A percentile compares a stretch with the other conserved stretches of the same genome.
Conservation (phyloP, 2,113 vertebrate genomes). For the Odontesthes bonariensis region DNA sequence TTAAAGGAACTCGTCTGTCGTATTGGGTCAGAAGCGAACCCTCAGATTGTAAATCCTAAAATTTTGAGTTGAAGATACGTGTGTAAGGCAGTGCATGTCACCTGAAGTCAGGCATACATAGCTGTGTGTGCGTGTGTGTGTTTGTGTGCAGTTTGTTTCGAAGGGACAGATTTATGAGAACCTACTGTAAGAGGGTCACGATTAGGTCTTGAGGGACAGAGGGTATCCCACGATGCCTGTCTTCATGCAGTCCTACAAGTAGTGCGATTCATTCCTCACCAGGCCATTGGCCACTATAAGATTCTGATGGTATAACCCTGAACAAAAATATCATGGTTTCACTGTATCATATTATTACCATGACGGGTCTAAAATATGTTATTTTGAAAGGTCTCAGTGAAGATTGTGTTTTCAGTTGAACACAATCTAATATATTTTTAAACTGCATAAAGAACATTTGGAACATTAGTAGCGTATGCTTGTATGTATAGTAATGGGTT, state of each 20-base stretch:
- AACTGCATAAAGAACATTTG: no score
- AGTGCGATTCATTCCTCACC: neutral
- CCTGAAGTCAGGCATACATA: neutral
- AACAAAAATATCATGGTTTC: no score
- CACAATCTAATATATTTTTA: no score
- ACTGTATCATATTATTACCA: no score
- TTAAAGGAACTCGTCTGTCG: neutral
- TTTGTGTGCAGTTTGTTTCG: conserved; percentile 48
- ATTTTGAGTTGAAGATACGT: neutral
- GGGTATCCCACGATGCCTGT: conserved; percentile 35
- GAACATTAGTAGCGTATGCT: no score
- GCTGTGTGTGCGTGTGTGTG: fast-evolving
- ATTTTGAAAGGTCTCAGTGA: no score
- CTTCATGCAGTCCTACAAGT: conserved; percentile 34
- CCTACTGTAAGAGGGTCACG: conserved; percentile 40
- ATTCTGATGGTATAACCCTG: no score
- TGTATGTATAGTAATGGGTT: no score
- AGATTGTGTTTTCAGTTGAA: no score
- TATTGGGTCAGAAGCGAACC: neutral
- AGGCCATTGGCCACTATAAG: neutral
- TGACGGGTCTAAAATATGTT: no score
- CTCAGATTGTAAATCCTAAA: conserved; percentile 8
- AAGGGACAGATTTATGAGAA: conserved; percentile 70
- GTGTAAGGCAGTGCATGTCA: neutral
- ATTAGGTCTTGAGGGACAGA: conserved; percentile 56